Base-by-base conservation (phyloP, 2,888 invertebrate genomes). In the Ormyrus labotus region DNA sequence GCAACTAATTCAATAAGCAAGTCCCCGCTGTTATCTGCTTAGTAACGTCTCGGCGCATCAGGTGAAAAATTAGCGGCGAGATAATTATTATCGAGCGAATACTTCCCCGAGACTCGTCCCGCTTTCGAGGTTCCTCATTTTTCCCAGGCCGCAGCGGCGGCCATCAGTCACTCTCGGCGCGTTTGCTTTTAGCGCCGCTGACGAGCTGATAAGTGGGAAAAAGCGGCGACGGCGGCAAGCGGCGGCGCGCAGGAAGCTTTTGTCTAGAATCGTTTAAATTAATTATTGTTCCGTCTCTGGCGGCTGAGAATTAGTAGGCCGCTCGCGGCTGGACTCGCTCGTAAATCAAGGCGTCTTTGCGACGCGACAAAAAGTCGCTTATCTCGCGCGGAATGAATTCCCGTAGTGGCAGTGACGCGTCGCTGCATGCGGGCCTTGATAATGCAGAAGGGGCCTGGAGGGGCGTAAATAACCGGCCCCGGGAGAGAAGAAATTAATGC, bases 261-360 rank as follows among this genome's bases (percentile, higher is more conserved):
- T 76, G 63, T 75, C 58, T 55, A 34, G 50, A 72, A 78, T 71
- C 74, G 75, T 80, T 83, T 78, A 83, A 83, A 84, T 84, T 85
- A 86, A 86, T 86, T 86, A 85, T 86, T 81, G 84, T 82, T 81
- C 67, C 77, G 84, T 73, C 75, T 77, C 83, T 81, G 47, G 7
- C 8, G n/a, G 5, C 51, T 63, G 34, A 34, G 34, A 34, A 34
- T 34, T 34, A 34, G 34, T 34, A 34, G 34, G 34, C 34, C 48
- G 51, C 58, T 45, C 53, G 48, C 13, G 81, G 78, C 79, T 79
- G 81, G 81, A 74, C 69, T 64, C 68, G 48, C 57, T 75, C 75
- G 81, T 85, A 85, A 84, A 86, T 86, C 84, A 85, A 84, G 83
- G 68, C 83, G 79, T 82, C 80, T 68, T 83, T 77, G 81, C 60